These are phyloP conservation scores for Eugnorisma glareosa DNA, from an alignment of 2,888 invertebrate genomes.

Conservation along the genomic window DNA sequence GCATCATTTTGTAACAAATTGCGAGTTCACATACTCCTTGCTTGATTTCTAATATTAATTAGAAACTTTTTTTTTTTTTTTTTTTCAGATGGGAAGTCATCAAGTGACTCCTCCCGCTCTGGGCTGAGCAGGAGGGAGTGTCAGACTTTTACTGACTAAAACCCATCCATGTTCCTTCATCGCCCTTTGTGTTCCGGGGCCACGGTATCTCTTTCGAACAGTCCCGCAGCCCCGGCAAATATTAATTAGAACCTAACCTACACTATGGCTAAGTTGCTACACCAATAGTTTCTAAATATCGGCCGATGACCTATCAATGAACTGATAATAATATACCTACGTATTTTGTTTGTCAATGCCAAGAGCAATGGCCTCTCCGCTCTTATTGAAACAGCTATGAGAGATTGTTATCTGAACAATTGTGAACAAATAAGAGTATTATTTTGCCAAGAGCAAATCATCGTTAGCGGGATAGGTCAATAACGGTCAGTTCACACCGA, in stretches of 20 bases:
- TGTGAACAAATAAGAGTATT: slow-evolving; percentile 10
- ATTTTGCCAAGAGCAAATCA: background rate
- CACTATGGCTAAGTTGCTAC: background rate
- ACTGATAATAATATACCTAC: slow-evolving; percentile 11
- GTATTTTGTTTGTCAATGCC: slow-evolving; percentile 17
- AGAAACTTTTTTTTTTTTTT: no score
- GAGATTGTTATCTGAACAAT: slow-evolving; percentile 20
- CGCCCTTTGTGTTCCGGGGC: no score
- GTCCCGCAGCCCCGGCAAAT: no score
- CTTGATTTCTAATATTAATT: background rate
- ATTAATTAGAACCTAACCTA: background rate
- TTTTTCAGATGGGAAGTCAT: no score
- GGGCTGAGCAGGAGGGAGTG: no score
- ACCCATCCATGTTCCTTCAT: no score
- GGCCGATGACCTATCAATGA: slow-evolving; percentile 37
- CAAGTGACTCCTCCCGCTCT: no score
- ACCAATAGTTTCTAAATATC: background rate
- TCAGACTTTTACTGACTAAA: no score
- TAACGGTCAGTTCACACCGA: no score
- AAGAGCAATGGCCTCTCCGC: slow-evolving; percentile 40
- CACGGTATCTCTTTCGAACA: no score
- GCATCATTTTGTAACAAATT: background rate
- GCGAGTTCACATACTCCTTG: background rate
- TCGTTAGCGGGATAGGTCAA: background rate
- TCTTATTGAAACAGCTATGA: background rate